These are phyloP conservation scores for Pseudoatta argentina DNA, from an alignment of 1,140 invertebrate species.

Conservation along the genomic window DNA sequence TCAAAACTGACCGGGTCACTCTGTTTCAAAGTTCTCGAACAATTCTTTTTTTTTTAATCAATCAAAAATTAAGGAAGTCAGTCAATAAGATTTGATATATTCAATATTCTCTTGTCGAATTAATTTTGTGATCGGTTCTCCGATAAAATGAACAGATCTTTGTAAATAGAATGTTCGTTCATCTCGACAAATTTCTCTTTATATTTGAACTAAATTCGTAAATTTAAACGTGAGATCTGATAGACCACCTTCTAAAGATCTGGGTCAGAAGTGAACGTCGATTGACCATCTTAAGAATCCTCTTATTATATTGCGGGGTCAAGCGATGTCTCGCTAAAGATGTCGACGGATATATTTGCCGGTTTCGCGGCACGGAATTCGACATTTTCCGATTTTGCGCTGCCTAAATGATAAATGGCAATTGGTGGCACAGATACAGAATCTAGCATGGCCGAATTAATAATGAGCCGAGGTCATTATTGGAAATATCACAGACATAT, in stretches of 20 bases:
- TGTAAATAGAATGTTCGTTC: background rate
- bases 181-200: background rate
- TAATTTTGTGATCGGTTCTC: background rate
- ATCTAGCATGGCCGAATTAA: constrained; percentile 29
- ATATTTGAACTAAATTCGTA: background rate
- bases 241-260: constrained; percentile 10
- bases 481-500: constrained; percentile 26
- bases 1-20: constrained; percentile 29
- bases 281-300: constrained; percentile 28
- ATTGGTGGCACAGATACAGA: constrained; percentile 43
- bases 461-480: constrained; percentile 41
- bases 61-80: background rate
- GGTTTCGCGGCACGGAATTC: background rate
- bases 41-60: background rate
- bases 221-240: constrained; percentile 7
- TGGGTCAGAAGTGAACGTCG: constrained; percentile 65
- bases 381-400: constrained; percentile 36
- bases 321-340: constrained; percentile 46
- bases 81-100: background rate
- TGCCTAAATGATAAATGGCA: constrained; percentile 55
- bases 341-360: background rate
- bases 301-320: constrained; percentile 13
- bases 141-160: background rate
- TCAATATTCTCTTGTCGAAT: background rate
- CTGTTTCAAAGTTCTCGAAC: constrained; percentile 1